Conservation (phyloP, 2,888 invertebrate species). For the Napeogenes sylphis region DNA sequence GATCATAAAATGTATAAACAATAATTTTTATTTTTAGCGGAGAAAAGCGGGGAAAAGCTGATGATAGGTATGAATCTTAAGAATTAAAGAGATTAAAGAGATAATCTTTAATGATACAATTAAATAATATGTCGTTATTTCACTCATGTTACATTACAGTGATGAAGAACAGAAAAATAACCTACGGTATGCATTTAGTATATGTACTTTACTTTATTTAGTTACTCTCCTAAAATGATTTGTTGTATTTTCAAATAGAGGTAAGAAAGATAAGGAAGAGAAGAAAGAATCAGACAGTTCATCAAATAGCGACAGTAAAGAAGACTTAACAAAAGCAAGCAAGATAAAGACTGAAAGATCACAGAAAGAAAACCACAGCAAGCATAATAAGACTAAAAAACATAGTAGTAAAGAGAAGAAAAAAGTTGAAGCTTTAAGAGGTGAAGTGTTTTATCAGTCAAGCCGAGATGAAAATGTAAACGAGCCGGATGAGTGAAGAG, state of each 20-base stretch:
- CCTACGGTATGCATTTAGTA: conserved; percentile 26
- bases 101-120: too few relatives aligned
- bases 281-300: conserved; percentile 30
- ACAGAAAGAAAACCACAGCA: conserved; percentile 16
- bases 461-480: conserved; percentile 65
- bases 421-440: conserved; percentile 8
- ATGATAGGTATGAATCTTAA: conserved; percentile 7
- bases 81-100: too few relatives aligned
- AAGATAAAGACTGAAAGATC: conserved; percentile 14
- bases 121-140: background rate
- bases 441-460: conserved; percentile 57
- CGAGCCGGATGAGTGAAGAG: conserved; percentile 47
- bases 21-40: conserved; percentile 3
- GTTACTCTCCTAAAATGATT: background rate
- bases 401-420: conserved; percentile 14
- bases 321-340: conserved; percentile 13
- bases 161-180: conserved; percentile 34
- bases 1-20: background rate
- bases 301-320: conserved; percentile 25
- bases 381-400: conserved; percentile 19
- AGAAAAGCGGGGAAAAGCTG: conserved; percentile 4
- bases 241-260: background rate
- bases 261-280: conserved; percentile 25
- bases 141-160: conserved; percentile 23
- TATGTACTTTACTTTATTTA: too few relatives aligned